phyloP scores from a whole-genome alignment of 1,140 invertebrate genomes.

The Solenopsis fugax region DNA sequence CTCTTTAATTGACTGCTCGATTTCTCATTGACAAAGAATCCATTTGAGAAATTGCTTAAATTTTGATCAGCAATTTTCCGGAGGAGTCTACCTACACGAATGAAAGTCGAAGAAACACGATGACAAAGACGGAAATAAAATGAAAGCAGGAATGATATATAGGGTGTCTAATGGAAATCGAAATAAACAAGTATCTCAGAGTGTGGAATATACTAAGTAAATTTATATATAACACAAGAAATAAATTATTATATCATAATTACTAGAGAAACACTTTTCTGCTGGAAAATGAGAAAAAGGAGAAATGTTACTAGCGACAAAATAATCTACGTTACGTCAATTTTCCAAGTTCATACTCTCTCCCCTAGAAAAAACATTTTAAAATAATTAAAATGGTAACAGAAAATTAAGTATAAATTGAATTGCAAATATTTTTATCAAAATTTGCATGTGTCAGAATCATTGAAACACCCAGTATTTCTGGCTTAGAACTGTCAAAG shows the following conservation, averaged over 20 bases:
- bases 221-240: not conserved
- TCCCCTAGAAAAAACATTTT: not conserved
- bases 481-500: conserved; percentile 73
- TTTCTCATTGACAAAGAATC: conserved; percentile 80
- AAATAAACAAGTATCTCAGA: not conserved
- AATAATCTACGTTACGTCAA: not conserved
- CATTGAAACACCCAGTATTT: conserved; percentile 32
- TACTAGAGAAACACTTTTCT: not conserved
- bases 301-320: not conserved
- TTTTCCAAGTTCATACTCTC: not conserved
- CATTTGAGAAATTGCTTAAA: conserved; percentile 86
- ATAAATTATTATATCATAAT: not conserved
- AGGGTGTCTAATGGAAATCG: conserved; percentile 48
- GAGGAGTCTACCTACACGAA: conserved; percentile 59
- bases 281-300: not conserved
- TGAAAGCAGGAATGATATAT: conserved; percentile 53
- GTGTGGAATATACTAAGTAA: not conserved
- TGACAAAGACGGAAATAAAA: conserved; percentile 62
- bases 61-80: conserved; percentile 84
- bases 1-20: conserved; percentile 81
- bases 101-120: conserved; percentile 54
- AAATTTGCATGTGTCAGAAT: not conserved
- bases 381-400: not conserved
- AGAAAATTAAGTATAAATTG: not conserved
- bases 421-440: conserved; percentile 5